A percentile compares a stretch with the other conserved stretches of the same genome.
Conservation (phyloP, 2,888 invertebrate genomes). For the Uloborus plumipes region DNA sequence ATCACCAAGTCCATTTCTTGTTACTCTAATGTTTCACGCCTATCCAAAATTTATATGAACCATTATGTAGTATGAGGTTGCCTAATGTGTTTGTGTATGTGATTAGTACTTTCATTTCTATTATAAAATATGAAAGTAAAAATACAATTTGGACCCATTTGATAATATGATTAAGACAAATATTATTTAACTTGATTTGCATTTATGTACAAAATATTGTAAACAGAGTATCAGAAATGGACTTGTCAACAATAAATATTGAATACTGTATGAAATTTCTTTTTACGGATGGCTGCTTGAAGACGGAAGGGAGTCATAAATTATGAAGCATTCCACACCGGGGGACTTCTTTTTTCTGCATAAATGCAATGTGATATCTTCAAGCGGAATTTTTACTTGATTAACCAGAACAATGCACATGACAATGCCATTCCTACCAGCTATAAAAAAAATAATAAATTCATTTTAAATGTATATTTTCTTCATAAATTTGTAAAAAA, state of each 20-base stretch:
- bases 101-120: neutral
- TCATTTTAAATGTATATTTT: no score
- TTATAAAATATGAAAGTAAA: no score
- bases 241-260: constrained; percentile 26
- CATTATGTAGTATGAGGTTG: neutral
- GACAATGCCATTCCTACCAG: constrained; percentile 87
- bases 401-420: constrained; percentile 86
- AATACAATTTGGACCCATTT: no score
- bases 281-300: constrained; percentile 54
- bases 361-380: constrained; percentile 13
- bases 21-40: neutral
- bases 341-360: constrained; percentile 26
- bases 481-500: no score
- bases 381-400: constrained; percentile 70
- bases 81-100: neutral
- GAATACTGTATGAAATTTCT: constrained; percentile 31
- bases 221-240: constrained; percentile 9
- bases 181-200: no score
- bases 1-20: constrained; percentile 28
- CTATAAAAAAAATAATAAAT: constrained; percentile 22
- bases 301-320: constrained; percentile 53
- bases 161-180: no score
- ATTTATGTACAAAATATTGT: no score
- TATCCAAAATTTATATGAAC: neutral
- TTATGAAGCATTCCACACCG: constrained; percentile 20